Base-by-base conservation (phyloP, 1,140 invertebrate genomes). In the Mamestra configurata region DNA sequence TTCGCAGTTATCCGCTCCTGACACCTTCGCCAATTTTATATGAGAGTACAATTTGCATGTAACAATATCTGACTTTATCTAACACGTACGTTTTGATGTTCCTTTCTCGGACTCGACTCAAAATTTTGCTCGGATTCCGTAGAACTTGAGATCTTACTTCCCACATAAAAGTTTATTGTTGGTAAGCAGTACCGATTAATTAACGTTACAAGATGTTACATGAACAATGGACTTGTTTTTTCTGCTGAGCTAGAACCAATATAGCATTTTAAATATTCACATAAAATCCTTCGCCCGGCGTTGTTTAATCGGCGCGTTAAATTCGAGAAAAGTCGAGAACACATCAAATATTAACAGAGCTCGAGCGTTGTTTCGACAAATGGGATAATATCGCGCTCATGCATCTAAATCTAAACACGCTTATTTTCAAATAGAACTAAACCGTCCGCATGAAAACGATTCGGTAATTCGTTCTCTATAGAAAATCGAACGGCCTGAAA, bases 291-390 rank as follows among this genome's bases (percentile, higher is more conserved):
- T 90, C 90, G 89, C 90, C 86, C 87, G 85, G 87, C 90, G 91
- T 93, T 94, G 90, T 94, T 94, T 94, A 94, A 94, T 94, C 92
- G 92, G 89, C 89, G 90, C 88, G 90, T 93, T 93, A 94, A 94
- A 94, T 94, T 94, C 89, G 89, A 93, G 92, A 93, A 93, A 94
- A 94, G 90, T 93, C 92, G 92, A 93, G 92, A 94, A 93, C 90
- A 93, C 91, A 93, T 94, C 92, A 94, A 94, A 94, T 94, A 94
- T 94, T 93, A 92, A 94, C 88, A 84, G 77, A 80, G 86, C 88
- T 76, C 86, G 87, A 86, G 90, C 92, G 89, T 90, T 94, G 92
- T 94, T 93, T 90, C 90, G 86, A 90, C 88, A 93, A 94, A 93
- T 93, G 90, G 89, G 92, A 92, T 94, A 89, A 93, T 90, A 93